Evolutionary conservation across 2,113 vertebrate species (phyloP).

Genomic region (Dicrurus megarhynchus): DNA sequence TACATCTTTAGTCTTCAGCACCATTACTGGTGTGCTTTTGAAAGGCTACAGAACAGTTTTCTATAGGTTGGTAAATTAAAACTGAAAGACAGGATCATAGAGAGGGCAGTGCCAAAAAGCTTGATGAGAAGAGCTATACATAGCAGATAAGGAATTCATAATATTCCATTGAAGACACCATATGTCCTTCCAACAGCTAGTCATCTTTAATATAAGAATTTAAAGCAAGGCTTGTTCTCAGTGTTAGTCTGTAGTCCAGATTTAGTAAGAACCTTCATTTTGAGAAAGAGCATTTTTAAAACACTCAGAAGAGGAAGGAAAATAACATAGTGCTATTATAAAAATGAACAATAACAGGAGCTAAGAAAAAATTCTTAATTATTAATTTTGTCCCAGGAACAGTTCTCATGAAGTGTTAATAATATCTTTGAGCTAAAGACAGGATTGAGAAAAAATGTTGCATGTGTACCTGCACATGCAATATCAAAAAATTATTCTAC

Average conservation of each 20-base stretch:
- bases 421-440: neutral
- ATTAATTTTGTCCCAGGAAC: neutral
- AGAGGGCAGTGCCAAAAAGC: neutral
- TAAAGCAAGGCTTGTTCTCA: neutral
- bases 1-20: neutral
- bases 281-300: neutral
- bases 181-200: neutral
- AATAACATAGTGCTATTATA: neutral
- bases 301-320: neutral
- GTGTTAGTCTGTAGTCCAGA: neutral
- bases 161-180: neutral
- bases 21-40: neutral
- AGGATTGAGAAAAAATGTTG: neutral
- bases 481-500: neutral
- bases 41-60: neutral
- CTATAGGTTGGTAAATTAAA: neutral
- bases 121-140: neutral
- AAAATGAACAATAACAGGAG: neutral
- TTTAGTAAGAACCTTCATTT: neutral
- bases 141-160: neutral
- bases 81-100: neutral
- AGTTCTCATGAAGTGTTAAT: neutral
- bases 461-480: neutral
- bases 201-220: neutral
- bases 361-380: neutral